Conservation (phyloP, 1,140 invertebrate genomes). For the Papilio aristodemus region DNA sequence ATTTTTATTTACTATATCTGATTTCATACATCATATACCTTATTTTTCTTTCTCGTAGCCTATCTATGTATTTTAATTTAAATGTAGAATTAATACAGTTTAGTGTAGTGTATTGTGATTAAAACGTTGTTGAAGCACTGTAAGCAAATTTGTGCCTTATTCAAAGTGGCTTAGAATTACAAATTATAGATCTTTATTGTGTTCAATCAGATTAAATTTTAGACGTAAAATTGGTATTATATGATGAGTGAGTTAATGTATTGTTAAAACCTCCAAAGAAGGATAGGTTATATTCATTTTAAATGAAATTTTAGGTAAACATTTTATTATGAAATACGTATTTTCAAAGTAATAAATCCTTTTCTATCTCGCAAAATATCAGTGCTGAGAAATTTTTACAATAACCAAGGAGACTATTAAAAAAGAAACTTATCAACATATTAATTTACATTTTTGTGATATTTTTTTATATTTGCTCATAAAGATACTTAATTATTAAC, state of each 20-base stretch:
- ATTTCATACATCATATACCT: neutral
- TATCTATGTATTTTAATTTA: neutral
- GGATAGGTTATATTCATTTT: neutral
- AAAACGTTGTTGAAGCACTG: neutral
- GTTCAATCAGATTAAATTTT: constrained; percentile 3
- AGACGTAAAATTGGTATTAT: neutral
- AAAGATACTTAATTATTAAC: constrained; percentile 63
- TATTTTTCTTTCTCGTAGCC: neutral
- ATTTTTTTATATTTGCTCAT: constrained; percentile 48
- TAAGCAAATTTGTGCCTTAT: constrained; percentile 25
- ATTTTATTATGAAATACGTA: no score
- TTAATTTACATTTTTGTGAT: constrained; percentile 27
- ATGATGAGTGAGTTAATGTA: neutral
- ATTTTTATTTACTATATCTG: neutral
- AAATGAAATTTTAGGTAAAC: no score
- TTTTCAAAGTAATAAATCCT: no score
- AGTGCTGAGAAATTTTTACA: no score
- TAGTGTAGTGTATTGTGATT: constrained; percentile 25
- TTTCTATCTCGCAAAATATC: no score
- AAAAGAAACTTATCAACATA: neutral
- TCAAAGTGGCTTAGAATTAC: constrained; percentile 24
- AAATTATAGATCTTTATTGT: neutral
- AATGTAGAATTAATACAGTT: neutral
- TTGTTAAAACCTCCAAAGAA: constrained; percentile 5
- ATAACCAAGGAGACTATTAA: no score